Evolutionary conservation across 2,113 vertebrate species (phyloP).

Genomic region (Piaya cayana): DNA sequence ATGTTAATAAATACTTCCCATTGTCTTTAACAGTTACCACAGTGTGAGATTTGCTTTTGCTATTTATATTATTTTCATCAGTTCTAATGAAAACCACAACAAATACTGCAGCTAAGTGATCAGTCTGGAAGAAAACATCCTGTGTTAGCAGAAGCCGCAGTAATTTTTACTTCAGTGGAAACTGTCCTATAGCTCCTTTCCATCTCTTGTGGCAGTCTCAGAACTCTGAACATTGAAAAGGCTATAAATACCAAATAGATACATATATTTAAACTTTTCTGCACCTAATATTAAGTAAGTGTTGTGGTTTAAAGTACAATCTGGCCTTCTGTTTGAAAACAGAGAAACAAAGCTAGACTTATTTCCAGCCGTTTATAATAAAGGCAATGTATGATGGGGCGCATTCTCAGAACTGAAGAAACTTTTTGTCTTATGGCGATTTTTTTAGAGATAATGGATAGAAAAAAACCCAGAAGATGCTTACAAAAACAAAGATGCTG

Average conservation of each 20-base stretch:
- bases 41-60: background rate
- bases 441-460: background rate
- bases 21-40: background rate
- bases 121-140: background rate
- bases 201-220: background rate
- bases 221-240: background rate
- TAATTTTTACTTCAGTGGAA: background rate
- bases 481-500: too few species aligned
- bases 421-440: background rate
- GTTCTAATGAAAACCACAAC: background rate
- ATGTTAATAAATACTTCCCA: background rate
- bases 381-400: background rate
- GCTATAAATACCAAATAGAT: background rate
- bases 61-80: background rate
- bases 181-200: background rate
- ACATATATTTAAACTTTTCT: background rate
- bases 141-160: background rate
- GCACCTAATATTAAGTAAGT: background rate
- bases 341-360: background rate
- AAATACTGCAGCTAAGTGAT: background rate
- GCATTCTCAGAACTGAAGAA: background rate
- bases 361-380: background rate
- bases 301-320: background rate
- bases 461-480: background rate
- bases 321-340: background rate